These are phyloP conservation scores for Tenualosa thibaudeaui DNA, from an alignment of 2,797 vertebrate genomes.

Conservation along the genomic window DNA sequence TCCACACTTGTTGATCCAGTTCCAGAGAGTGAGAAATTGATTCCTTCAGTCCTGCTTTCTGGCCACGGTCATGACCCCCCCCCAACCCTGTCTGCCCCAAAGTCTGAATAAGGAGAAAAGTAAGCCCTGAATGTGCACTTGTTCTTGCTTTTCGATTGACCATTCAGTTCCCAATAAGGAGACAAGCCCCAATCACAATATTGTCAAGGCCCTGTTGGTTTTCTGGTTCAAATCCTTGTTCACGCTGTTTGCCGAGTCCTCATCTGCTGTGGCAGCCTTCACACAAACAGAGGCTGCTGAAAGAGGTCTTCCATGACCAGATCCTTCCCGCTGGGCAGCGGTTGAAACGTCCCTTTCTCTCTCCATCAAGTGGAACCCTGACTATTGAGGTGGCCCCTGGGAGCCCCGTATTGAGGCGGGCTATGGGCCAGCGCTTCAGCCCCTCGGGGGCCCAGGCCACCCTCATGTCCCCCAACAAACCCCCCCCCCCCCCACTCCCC, in stretches of 20 bases:
- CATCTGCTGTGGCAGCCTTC: conserved; percentile 98
- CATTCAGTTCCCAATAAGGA: conserved; percentile 82
- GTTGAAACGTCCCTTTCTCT: conserved; percentile 94
- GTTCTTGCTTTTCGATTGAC: conserved; percentile 81
- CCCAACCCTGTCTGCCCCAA: not conserved
- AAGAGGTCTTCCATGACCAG: conserved; percentile 94
- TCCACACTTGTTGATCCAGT: not conserved
- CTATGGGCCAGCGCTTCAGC: conserved; percentile 80
- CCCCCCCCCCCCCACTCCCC: not conserved
- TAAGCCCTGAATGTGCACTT: conserved; percentile 81
- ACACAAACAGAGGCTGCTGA: conserved; percentile 92
- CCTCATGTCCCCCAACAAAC: conserved; percentile 59
- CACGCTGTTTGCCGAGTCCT: conserved; percentile 98
- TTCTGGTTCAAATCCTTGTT: conserved; percentile 99
- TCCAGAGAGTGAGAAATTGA: conserved; percentile 45
- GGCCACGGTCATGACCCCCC: conserved; percentile 43
- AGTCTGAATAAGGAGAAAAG: conserved; percentile 61
- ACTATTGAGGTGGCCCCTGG: conserved; percentile 91
- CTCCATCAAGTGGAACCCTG: conserved; percentile 95
- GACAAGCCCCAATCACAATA: conserved; percentile 86
- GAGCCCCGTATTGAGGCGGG: conserved; percentile 91
- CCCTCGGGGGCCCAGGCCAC: conserved; percentile 72
- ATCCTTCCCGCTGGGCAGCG: conserved; percentile 93
- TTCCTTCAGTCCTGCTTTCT: conserved; percentile 41
- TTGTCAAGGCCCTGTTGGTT: conserved; percentile 92